Percentiles rank a stretch among this genome's conserved stretches.
phyloP scores from a whole-genome alignment of 2,888 invertebrate genomes.

The Fissipunctia ypsillon region DNA sequence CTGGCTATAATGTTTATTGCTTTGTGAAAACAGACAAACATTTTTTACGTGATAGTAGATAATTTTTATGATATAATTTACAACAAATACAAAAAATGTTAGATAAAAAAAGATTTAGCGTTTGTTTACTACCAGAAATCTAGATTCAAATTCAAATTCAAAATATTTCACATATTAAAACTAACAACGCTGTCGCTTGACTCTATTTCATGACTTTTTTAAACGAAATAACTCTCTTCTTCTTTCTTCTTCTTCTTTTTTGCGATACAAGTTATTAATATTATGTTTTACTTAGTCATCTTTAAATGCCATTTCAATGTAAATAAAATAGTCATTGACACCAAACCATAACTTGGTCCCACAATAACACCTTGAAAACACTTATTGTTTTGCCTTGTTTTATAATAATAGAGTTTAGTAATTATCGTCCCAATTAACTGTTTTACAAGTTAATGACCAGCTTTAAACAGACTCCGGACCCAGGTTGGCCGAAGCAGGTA shows the following conservation, averaged over 20 bases:
- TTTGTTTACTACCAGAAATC: neutral
- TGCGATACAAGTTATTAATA: no score
- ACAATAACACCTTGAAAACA: conserved; percentile 1
- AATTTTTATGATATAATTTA: neutral
- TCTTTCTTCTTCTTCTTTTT: no score
- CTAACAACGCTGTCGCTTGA: neutral
- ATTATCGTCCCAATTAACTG: no score
- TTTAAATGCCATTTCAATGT: neutral
- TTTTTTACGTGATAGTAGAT: neutral
- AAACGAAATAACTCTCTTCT: no score
- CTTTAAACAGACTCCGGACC: no score
- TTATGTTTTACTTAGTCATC: neutral
- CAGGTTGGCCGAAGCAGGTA: no score
- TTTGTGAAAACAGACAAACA: neutral
- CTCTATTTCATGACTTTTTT: no score
- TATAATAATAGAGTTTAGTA: no score
- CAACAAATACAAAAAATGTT: neutral
- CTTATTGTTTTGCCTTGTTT: neutral
- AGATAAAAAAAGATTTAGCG: neutral
- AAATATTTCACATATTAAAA: no score
- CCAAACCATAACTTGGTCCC: neutral
- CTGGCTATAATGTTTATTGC: neutral
- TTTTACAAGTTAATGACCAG: no score
- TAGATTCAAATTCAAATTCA: no score
- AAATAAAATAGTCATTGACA: neutral